These are phyloP conservation scores for Mercenaria mercenaria DNA, from an alignment of 1,140 invertebrate species.

Conservation along the genomic window DNA sequence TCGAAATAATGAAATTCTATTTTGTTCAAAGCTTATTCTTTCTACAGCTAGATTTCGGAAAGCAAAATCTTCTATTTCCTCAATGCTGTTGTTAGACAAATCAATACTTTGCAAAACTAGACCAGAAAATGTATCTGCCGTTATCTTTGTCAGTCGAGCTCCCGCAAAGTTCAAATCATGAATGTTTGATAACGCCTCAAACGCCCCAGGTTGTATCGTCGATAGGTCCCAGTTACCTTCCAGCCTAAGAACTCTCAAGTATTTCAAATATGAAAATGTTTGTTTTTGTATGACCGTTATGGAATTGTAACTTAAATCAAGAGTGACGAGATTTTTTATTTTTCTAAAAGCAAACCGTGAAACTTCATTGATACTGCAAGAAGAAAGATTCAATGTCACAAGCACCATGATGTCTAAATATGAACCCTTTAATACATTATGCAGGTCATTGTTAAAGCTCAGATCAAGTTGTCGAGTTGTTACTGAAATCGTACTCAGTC, in stretches of 20 bases:
- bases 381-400: neutral
- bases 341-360: neutral
- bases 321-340: neutral
- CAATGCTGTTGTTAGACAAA: constrained; percentile 53
- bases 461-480: neutral
- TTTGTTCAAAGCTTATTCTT: constrained; percentile 64
- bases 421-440: neutral
- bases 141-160: constrained; percentile 1
- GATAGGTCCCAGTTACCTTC: constrained; percentile 38
- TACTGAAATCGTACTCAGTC: neutral
- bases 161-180: constrained; percentile 1
- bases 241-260: constrained; percentile 42
- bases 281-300: neutral
- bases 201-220: constrained; percentile 40
- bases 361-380: neutral
- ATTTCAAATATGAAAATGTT: constrained; percentile 16
- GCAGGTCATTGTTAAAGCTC: neutral
- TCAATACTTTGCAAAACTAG: constrained; percentile 55
- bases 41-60: constrained; percentile 36
- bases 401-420: neutral
- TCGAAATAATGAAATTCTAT: constrained; percentile 58
- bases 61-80: constrained; percentile 43
- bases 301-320: constrained; percentile 9
- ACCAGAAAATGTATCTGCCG: constrained; percentile 45
- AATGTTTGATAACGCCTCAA: constrained; percentile 28